Evolutionary conservation across 2,888 invertebrate species (phyloP).

Genomic region (Hirtodrosophila alboralis): DNA sequence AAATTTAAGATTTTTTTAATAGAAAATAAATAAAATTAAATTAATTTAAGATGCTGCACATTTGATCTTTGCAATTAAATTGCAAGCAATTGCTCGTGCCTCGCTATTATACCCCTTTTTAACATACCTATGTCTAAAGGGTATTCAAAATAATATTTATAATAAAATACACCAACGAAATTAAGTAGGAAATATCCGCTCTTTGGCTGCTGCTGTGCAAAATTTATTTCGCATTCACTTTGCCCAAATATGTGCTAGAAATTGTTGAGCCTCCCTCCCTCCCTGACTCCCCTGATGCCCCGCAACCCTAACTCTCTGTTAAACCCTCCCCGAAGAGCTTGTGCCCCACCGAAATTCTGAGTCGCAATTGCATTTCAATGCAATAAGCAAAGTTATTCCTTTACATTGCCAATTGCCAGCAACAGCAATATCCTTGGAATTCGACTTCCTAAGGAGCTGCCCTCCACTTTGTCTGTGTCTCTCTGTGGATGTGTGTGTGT

Average conservation of each 20-base stretch:
- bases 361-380: slow-evolving; percentile 77
- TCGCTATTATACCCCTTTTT: too few species aligned
- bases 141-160: slow-evolving; percentile 61
- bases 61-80: too few species aligned
- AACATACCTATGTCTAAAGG: neutral
- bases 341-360: slow-evolving; percentile 23
- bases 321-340: too few species aligned
- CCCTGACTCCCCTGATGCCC: neutral
- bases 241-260: slow-evolving; percentile 44
- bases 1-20: too few species aligned
- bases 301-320: neutral
- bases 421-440: slow-evolving; percentile 44
- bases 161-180: slow-evolving; percentile 73
- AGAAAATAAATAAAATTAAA: too few species aligned
- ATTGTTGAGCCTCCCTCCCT: slow-evolving; percentile 36
- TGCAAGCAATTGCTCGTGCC: too few species aligned
- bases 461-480: slow-evolving; percentile 3
- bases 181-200: slow-evolving; percentile 68
- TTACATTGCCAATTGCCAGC: slow-evolving; percentile 57
- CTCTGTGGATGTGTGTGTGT: neutral
- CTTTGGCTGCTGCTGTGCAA: slow-evolving; percentile 45
- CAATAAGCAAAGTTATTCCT: slow-evolving; percentile 73
- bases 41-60: too few species aligned
- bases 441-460: slow-evolving; percentile 27
- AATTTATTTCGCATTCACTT: slow-evolving; percentile 59